Evolutionary conservation across 2,113 vertebrate genomes (phyloP).

Genomic region (Apaloderma vittatum): DNA sequence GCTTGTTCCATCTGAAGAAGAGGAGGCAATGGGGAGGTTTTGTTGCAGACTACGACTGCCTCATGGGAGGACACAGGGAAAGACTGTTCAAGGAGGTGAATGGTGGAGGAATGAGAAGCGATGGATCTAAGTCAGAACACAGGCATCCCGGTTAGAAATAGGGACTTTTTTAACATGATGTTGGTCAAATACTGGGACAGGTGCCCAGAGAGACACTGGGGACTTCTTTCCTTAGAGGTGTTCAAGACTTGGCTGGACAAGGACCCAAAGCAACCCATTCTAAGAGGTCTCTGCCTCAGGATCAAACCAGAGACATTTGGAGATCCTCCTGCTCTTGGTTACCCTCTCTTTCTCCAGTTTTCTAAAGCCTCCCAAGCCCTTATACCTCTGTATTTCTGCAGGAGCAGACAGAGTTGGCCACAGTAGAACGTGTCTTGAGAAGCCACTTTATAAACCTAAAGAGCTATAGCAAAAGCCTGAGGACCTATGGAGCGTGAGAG

Average conservation of each 20-base stretch:
- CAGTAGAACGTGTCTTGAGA: background rate
- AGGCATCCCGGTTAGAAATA: background rate
- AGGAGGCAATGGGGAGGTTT: background rate
- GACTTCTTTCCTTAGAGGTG: background rate
- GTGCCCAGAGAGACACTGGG: background rate
- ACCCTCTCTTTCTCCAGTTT: background rate
- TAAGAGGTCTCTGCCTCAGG: background rate
- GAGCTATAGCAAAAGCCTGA: background rate
- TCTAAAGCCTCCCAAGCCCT: background rate
- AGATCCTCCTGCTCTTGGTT: background rate
- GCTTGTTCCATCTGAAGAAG: background rate
- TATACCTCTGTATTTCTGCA: background rate
- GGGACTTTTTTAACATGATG: background rate
- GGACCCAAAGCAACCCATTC: background rate
- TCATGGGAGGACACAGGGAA: background rate
- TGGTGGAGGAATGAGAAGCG: background rate
- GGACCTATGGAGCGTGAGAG: background rate
- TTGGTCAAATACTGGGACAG: background rate
- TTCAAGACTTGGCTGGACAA: background rate
- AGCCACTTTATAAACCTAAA: background rate
- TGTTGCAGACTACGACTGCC: background rate
- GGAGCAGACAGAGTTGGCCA: background rate
- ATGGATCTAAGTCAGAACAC: background rate
- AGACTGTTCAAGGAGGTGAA: background rate
- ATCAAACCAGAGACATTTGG: background rate